A percentile compares a stretch with the other conserved stretches of the same genome.
phyloP scores from a whole-genome alignment of 2,113 vertebrate species.

The Bolborhynchus lineola region DNA sequence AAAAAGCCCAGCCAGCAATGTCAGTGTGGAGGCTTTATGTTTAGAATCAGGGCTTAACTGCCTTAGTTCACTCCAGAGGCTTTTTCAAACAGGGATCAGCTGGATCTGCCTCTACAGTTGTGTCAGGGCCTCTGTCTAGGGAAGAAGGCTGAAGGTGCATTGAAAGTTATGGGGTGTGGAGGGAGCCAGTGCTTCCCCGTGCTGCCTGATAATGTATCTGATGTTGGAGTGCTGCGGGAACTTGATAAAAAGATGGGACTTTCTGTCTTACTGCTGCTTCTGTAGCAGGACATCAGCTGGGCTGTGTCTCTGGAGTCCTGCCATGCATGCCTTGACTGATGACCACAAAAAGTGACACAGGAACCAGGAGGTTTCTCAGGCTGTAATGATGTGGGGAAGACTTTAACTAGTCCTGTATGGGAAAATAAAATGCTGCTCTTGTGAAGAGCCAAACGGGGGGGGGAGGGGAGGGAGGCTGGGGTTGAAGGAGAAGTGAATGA shows the following conservation, averaged over 20 bases:
- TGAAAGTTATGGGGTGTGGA: not conserved
- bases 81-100: not conserved
- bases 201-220: not conserved
- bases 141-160: not conserved
- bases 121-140: not conserved
- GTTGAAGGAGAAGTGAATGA: not conserved
- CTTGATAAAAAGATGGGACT: not conserved
- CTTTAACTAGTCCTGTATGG: not conserved
- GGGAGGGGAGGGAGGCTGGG: fast-evolving
- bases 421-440: not conserved
- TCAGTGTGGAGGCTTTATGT: not conserved
- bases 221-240: not conserved
- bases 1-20: not conserved
- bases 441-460: not conserved
- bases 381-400: not conserved
- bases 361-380: not conserved
- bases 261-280: not conserved
- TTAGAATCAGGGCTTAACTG: not conserved
- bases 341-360: not conserved
- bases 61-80: not conserved
- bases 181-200: not conserved
- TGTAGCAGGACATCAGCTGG: not conserved
- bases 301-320: not conserved
- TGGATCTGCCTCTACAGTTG: not conserved
- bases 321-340: not conserved